phyloP scores from a whole-genome alignment of 2,888 invertebrate species.

The Peribatodes rhomboidaria region DNA sequence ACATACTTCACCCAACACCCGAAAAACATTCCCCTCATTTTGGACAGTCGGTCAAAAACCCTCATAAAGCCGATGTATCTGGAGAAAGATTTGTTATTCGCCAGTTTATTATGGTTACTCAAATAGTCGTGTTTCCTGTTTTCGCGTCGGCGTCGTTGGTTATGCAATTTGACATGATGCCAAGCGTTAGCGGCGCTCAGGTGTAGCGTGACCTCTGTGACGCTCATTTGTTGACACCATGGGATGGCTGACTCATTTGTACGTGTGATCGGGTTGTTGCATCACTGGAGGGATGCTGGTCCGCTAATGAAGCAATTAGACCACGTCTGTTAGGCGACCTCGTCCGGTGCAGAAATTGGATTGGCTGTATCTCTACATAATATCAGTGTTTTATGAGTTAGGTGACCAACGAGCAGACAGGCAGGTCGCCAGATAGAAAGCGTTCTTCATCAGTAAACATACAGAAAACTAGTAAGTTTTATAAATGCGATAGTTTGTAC shows the following conservation, averaged over 20 bases:
- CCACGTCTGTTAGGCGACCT: constrained; percentile 11
- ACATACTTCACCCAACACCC: too few species aligned
- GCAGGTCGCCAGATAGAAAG: too few species aligned
- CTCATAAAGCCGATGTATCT: constrained; percentile 37
- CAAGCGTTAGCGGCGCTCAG: constrained; percentile 69
- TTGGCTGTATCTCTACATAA: background rate
- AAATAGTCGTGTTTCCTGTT: constrained; percentile 82
- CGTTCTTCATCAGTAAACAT: too few species aligned
- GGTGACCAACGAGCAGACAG: too few species aligned
- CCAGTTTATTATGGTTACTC: constrained; percentile 66
- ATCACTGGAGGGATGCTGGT: constrained; percentile 38
- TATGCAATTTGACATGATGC: constrained; percentile 82
- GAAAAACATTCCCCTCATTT: too few species aligned
- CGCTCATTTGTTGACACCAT: constrained; percentile 49
- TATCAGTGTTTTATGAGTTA: background rate
- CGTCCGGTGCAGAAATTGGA: background rate
- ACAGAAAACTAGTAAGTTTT: too few species aligned
- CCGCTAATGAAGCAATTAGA: constrained; percentile 42
- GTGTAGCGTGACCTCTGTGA: constrained; percentile 73
- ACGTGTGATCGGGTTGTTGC: constrained; percentile 35
- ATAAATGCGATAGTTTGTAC: too few species aligned
- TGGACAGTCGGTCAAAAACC: background rate
- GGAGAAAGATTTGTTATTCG: constrained; percentile 47
- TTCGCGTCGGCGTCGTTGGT: constrained; percentile 67
- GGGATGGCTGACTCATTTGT: constrained; percentile 46